phyloP scores from a whole-genome alignment of 2,888 invertebrate species.

The Tiliacea aurago region DNA sequence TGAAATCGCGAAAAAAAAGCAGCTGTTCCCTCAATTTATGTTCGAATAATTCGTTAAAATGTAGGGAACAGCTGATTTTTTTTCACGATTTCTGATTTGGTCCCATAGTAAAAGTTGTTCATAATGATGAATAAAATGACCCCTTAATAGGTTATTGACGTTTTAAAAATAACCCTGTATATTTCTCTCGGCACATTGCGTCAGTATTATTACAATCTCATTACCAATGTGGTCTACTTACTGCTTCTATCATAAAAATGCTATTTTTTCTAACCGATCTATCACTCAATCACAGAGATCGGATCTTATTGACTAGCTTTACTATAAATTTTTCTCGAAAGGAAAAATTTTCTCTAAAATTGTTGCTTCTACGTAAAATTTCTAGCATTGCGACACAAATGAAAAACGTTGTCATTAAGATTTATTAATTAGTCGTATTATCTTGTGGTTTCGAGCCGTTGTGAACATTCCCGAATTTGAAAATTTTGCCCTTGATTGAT shows the following conservation, averaged over 20 bases:
- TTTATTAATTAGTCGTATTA: constrained; percentile 51
- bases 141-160: no score
- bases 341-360: constrained; percentile 19
- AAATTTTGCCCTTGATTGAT: constrained; percentile 55
- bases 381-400: constrained; percentile 57
- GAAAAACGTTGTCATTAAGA: constrained; percentile 51
- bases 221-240: constrained; percentile 58
- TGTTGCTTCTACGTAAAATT: constrained; percentile 39
- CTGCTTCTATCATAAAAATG: constrained; percentile 24
- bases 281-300: constrained; percentile 30
- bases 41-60: no score
- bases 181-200: constrained; percentile 56
- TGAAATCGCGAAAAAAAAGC: no score
- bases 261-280: constrained; percentile 19
- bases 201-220: constrained; percentile 73
- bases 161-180: no score
- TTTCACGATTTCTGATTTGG: no score
- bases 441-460: constrained; percentile 59
- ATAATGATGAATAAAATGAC: no score
- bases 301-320: constrained; percentile 16
- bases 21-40: no score
- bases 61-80: no score
- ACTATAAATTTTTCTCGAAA: constrained; percentile 16
- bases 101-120: no score
- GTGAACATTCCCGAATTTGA: constrained; percentile 66